These are phyloP conservation scores for Callospermophilus lateralis DNA, from an alignment of 2,113 vertebrate species.

Conservation along the genomic window DNA sequence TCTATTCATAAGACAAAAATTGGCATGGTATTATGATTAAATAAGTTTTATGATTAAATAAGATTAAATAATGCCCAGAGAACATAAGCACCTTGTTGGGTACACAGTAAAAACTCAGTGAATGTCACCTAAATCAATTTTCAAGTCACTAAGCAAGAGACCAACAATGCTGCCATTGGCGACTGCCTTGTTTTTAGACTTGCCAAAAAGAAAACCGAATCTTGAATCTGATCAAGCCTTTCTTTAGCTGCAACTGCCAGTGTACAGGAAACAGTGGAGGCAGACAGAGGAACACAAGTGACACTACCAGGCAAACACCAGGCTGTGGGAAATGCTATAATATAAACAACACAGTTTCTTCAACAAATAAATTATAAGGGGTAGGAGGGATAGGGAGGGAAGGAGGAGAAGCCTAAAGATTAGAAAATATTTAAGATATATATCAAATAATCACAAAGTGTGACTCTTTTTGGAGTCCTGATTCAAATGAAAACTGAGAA, in stretches of 20 bases:
- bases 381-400: neutral
- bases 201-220: constrained; percentile 65
- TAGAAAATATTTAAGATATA: constrained; percentile 48
- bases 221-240: constrained; percentile 64
- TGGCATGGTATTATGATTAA: neutral
- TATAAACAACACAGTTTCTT: constrained; percentile 36
- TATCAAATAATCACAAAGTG: constrained; percentile 41
- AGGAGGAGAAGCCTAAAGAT: neutral
- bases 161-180: neutral
- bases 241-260: constrained; percentile 27
- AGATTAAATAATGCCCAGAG: neutral
- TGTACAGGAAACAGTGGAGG: constrained; percentile 53
- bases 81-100: neutral
- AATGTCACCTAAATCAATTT: constrained; percentile 35
- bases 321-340: neutral
- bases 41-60: neutral
- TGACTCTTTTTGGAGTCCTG: constrained; percentile 20
- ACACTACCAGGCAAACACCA: neutral
- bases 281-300: constrained; percentile 1
- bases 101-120: neutral
- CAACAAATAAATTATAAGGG: constrained; percentile 21
- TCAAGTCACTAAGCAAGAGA: neutral
- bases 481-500: constrained; percentile 35
- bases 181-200: constrained; percentile 18
- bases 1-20: neutral